Conservation (phyloP, 2,113 vertebrate species). For the Promerops cafer region DNA sequence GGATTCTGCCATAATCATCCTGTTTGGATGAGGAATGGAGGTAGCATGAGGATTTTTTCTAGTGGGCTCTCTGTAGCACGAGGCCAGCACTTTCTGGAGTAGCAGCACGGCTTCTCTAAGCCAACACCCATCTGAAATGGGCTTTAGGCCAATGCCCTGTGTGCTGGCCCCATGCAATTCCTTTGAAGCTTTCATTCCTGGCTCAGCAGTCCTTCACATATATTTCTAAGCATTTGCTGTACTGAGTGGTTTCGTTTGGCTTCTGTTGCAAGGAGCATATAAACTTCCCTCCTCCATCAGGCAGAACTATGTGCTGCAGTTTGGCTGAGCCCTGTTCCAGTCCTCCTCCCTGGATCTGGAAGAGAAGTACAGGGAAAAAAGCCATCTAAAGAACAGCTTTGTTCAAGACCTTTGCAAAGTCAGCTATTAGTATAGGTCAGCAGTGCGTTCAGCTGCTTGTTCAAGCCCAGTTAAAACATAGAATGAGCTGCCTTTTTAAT, state of each 20-base stretch:
- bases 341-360: neutral
- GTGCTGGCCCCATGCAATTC: slow-evolving; percentile 28
- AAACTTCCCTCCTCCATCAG: neutral
- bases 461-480: neutral
- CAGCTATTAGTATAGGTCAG: neutral
- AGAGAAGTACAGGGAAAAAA: neutral
- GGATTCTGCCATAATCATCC: neutral
- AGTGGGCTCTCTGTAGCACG: neutral
- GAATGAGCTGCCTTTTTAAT: neutral
- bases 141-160: slow-evolving; percentile 37
- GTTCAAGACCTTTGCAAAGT: slow-evolving; percentile 21
- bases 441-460: slow-evolving; percentile 5
- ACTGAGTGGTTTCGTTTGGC: slow-evolving; percentile 43
- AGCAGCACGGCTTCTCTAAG: neutral
- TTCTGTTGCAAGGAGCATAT: slow-evolving; percentile 1
- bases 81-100: neutral
- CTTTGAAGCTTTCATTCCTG: slow-evolving; percentile 55
- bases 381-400: neutral
- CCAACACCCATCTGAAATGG: slow-evolving; percentile 38
- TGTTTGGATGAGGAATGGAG: neutral
- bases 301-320: slow-evolving; percentile 14
- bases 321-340: neutral
- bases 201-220: neutral
- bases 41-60: neutral
- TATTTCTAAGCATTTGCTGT: slow-evolving; percentile 15